A percentile compares a stretch with the other conserved stretches of the same genome.
These are phyloP conservation scores for Luffia ferchaultella DNA, from an alignment of 2,888 invertebrate species.

Conservation along the genomic window DNA sequence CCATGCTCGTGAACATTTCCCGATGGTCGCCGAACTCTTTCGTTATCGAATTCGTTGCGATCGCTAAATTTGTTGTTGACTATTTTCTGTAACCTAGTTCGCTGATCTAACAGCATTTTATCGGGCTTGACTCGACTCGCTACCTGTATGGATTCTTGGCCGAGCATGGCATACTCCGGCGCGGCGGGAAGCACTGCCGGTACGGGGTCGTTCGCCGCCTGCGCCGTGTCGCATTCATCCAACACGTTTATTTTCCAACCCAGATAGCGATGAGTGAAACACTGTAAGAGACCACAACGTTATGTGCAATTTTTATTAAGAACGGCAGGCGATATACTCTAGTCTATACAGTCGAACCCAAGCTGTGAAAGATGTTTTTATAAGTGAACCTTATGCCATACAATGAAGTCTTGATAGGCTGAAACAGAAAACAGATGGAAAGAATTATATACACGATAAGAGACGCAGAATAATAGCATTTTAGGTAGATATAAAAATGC, in stretches of 20 bases:
- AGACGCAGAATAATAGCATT: neutral
- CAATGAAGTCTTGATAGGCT: conserved; percentile 59
- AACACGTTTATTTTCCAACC: conserved; percentile 96
- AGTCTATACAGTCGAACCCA: conserved; percentile 21
- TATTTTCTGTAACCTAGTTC: conserved; percentile 48
- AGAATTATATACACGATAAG: conserved; percentile 46
- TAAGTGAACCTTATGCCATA: conserved; percentile 49
- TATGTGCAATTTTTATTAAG: neutral
- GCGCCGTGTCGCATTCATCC: conserved; percentile 76
- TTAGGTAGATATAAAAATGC: neutral
- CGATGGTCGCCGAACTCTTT: neutral
- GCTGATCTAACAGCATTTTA: conserved; percentile 54
- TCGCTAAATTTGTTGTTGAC: conserved; percentile 50
- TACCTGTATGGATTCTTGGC: conserved; percentile 70
- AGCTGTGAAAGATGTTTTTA: conserved; percentile 5
- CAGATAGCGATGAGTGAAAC: conserved; percentile 91
- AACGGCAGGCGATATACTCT: neutral
- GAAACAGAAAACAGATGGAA: conserved; percentile 61
- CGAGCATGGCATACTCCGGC: conserved; percentile 38
- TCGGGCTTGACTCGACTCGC: conserved; percentile 70
- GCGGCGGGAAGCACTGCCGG: conserved; percentile 38
- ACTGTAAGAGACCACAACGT: conserved; percentile 62
- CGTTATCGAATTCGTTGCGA: conserved; percentile 60
- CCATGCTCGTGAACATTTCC: conserved; percentile 12
- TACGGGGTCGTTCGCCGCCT: conserved; percentile 44